Base-by-base conservation (phyloP, 2,888 invertebrate species). In the Amorpha juglandis region DNA sequence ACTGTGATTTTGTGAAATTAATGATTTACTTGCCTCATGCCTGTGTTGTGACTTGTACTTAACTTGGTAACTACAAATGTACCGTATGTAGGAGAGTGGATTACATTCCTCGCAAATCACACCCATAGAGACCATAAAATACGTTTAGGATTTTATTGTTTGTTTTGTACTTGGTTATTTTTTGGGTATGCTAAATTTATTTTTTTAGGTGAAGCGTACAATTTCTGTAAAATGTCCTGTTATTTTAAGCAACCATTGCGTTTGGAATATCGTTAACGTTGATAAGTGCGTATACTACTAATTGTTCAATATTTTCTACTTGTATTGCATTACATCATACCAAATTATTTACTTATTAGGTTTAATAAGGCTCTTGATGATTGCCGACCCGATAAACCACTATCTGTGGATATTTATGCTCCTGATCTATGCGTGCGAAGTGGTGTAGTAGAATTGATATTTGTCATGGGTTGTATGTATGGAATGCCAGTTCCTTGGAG, bases 191-290 rank as follows among this genome's bases (percentile, higher is more conserved):
- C 4, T 4, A 27, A 27, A 3, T 27, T 27, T 27, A 27, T 27
- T 27, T 52, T 66, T 63, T 52, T 70, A 93, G 93, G 79, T 93
- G 8, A 90, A 91, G 71, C 83, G 93, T 4, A 91, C 93, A 1
- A 84, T 93, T 71, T 88, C 90, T 9, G 83, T 86, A 0, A 86
- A 84, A 78, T 86, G 91, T 70, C 91, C 91, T 4, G 83, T 92
- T 8, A 91, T 91, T 71, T 78, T 93, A 65, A 92, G 91, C 71
- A 90, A 93, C 74, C 88, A 93, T 69, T 91, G 91, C 71, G 82
- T 92, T 63, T 92, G 93, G 93, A 92, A 90, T 71, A 87, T 92
- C 45, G 76, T 83, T n/a, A 92, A 93, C 68, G 81, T 93, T 0
- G 82, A 88, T 27, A 89, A 86, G 93, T 93, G 75, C 75, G 93